Evolutionary conservation across 2,888 invertebrate species (phyloP).

Genomic region (Ophion slaviceki): DNA sequence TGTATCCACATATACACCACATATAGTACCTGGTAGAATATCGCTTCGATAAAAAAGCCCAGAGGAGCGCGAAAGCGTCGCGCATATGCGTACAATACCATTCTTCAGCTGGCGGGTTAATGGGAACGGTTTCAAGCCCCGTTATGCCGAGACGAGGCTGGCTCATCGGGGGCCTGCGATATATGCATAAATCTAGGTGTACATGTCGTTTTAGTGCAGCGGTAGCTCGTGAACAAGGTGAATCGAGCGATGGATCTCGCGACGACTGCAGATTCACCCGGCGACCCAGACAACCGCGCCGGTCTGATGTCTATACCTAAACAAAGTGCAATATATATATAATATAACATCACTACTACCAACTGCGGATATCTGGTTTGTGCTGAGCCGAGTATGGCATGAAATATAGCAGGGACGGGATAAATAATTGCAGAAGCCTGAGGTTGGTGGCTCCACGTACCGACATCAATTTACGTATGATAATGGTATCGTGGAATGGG

Average conservation of each 20-base stretch:
- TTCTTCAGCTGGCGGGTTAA: slow-evolving; percentile 78
- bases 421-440: slow-evolving; percentile 69
- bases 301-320: slow-evolving; percentile 33
- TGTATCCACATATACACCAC: neutral
- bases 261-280: slow-evolving; percentile 35
- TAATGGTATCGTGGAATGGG: slow-evolving; percentile 64
- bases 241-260: slow-evolving; percentile 51
- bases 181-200: slow-evolving; percentile 2
- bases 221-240: slow-evolving; percentile 46
- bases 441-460: slow-evolving; percentile 58
- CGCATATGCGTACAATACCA: slow-evolving; percentile 22
- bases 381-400: slow-evolving; percentile 42
- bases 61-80: slow-evolving; percentile 62
- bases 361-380: slow-evolving; percentile 15
- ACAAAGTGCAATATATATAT: slow-evolving; percentile 61
- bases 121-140: slow-evolving; percentile 80
- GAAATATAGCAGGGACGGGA: slow-evolving; percentile 63
- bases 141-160: slow-evolving; percentile 71
- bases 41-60: slow-evolving; percentile 75
- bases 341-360: slow-evolving; percentile 28
- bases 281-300: slow-evolving; percentile 47
- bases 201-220: slow-evolving; percentile 44
- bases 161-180: slow-evolving; percentile 3
- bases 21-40: slow-evolving; percentile 5
- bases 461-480: slow-evolving; percentile 72